These are phyloP conservation scores for Ridgeia piscesae DNA, from an alignment of 1,140 invertebrate species.

Conservation along the genomic window DNA sequence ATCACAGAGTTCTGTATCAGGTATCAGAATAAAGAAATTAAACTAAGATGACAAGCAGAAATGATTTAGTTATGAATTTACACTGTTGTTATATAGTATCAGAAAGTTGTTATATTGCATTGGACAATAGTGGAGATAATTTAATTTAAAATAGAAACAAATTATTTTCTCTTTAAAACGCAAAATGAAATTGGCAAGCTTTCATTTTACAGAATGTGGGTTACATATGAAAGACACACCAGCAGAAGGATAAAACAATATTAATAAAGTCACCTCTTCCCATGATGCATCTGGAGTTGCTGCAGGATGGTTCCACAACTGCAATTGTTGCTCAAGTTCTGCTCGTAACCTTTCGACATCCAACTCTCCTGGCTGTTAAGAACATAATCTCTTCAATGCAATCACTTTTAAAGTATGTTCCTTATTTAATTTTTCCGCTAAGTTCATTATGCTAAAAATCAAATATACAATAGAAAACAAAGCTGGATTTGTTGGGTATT, in stretches of 20 bases:
- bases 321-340: conserved; percentile 63
- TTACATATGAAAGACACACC: background rate
- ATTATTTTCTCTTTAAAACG: background rate
- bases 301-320: conserved; percentile 26
- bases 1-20: background rate
- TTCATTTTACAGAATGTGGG: background rate
- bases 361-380: conserved; percentile 33
- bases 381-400: background rate
- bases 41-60: no score
- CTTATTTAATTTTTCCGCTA: background rate
- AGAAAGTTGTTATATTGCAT: no score
- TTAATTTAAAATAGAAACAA: no score
- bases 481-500: background rate
- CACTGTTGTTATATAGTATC: no score
- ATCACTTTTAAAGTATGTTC: background rate
- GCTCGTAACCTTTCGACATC: conserved; percentile 47
- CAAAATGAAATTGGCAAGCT: background rate
- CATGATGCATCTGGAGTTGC: conserved; percentile 8
- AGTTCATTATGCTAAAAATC: no score
- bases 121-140: no score
- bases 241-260: background rate
- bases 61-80: no score
- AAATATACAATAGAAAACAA: background rate
- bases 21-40: background rate
- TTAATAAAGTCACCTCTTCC: background rate